Evolutionary conservation across 2,888 invertebrate species (phyloP).

Genomic region (Coenonympha arcania): DNA sequence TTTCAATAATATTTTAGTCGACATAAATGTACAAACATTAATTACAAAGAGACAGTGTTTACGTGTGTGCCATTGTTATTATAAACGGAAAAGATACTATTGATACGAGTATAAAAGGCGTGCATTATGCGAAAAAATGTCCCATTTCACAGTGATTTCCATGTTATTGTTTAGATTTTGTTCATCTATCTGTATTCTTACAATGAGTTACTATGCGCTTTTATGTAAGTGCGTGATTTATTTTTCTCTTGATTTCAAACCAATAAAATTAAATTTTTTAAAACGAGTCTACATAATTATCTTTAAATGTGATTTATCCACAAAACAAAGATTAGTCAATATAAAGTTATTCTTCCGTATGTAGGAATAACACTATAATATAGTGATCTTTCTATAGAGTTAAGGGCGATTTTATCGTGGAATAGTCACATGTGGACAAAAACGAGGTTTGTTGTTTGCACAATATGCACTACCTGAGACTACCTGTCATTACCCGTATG

Average conservation of each 20-base stretch:
- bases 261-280: too few relatives aligned
- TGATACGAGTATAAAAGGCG: conserved; percentile 10
- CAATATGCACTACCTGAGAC: conserved; percentile 3
- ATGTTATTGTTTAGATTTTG: conserved; percentile 49
- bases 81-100: conserved; percentile 9
- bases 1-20: too few relatives aligned
- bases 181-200: conserved; percentile 23
- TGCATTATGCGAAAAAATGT: conserved; percentile 45
- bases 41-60: too few relatives aligned
- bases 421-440: background rate
- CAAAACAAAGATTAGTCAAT: too few relatives aligned
- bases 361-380: too few relatives aligned
- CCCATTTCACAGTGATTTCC: conserved; percentile 62
- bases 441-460: conserved; percentile 1
- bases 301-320: too few relatives aligned
- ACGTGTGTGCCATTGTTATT: background rate
- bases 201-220: background rate
- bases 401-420: background rate
- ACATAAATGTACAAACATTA: too few relatives aligned
- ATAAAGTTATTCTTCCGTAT: too few relatives aligned
- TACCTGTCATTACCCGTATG: conserved; percentile 37
- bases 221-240: conserved; percentile 16
- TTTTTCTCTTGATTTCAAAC: background rate
- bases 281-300: too few relatives aligned
- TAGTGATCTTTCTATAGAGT: background rate